These are phyloP conservation scores for Omphaloscelis lunosa DNA, from an alignment of 2,888 invertebrate genomes.

Conservation along the genomic window DNA sequence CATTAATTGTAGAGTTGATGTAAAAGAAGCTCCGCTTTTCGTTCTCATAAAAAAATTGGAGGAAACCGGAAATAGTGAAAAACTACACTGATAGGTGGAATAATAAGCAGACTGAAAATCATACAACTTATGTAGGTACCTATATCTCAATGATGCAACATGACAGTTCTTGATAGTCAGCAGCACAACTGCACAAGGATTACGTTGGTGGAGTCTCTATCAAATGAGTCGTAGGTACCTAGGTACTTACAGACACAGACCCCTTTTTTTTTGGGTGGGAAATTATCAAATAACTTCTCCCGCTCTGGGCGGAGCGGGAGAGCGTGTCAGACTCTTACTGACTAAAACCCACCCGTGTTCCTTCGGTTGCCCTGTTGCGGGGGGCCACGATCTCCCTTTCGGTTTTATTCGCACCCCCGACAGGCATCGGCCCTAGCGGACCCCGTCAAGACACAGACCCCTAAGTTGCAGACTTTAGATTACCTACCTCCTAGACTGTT, in stretches of 20 bases:
- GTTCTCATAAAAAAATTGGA: neutral
- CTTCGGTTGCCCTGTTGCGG: no score
- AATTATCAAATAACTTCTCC: no score
- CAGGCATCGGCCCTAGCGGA: no score
- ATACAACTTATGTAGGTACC: neutral
- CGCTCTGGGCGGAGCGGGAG: no score
- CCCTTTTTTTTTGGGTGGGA: no score
- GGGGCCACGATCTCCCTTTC: no score
- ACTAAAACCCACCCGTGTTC: no score
- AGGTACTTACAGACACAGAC: neutral
- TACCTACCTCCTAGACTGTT: conserved; percentile 1
- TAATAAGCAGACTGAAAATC: no score
- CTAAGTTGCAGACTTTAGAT: neutral
- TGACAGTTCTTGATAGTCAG: no score
- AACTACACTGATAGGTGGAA: neutral
- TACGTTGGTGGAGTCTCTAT: neutral
- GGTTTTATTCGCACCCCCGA: no score
- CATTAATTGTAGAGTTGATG: neutral
- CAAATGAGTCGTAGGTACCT: neutral
- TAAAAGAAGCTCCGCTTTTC: neutral
- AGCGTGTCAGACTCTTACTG: no score
- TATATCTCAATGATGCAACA: neutral
- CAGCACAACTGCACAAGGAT: neutral
- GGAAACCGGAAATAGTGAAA: neutral
- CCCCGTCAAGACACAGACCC: neutral